phyloP scores from a whole-genome alignment of 2,113 vertebrate species.

The Bombycilla garrulus region DNA sequence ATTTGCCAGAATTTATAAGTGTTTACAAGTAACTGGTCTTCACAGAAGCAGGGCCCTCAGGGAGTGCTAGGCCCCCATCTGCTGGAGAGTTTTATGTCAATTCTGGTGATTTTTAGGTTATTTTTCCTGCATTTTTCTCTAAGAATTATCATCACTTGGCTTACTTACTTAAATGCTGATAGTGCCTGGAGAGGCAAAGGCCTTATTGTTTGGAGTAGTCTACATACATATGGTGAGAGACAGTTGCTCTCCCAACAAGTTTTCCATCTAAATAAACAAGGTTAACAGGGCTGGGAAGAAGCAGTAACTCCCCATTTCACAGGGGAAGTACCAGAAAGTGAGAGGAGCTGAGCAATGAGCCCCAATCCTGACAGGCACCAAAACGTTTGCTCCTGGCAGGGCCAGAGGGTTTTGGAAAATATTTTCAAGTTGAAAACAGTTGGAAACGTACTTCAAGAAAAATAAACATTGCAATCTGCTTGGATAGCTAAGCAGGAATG shows the following conservation, averaged over 20 bases:
- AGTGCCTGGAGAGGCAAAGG: constrained; percentile 54
- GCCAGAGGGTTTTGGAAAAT: constrained; percentile 49
- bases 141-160: constrained; percentile 62
- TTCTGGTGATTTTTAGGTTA: constrained; percentile 65
- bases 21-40: constrained; percentile 69
- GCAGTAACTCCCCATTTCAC: constrained; percentile 28
- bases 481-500: background rate
- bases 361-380: constrained; percentile 28
- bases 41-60: constrained; percentile 61
- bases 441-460: constrained; percentile 43
- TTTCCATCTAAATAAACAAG: constrained; percentile 53
- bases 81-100: constrained; percentile 70
- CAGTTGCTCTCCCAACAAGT: constrained; percentile 56
- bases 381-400: constrained; percentile 38
- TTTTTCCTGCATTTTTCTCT: constrained; percentile 45
- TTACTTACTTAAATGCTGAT: constrained; percentile 53
- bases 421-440: constrained; percentile 56
- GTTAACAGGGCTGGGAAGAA: constrained; percentile 41
- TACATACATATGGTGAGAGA: constrained; percentile 58
- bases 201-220: constrained; percentile 49
- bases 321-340: constrained; percentile 17
- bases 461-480: constrained; percentile 53
- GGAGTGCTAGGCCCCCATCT: constrained; percentile 70
- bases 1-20: constrained; percentile 68
- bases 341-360: constrained; percentile 12